Percentiles rank a stretch among this genome's conserved stretches.
Conservation (phyloP, 1,140 invertebrate genomes). For the Eriosoma lanigerum region DNA sequence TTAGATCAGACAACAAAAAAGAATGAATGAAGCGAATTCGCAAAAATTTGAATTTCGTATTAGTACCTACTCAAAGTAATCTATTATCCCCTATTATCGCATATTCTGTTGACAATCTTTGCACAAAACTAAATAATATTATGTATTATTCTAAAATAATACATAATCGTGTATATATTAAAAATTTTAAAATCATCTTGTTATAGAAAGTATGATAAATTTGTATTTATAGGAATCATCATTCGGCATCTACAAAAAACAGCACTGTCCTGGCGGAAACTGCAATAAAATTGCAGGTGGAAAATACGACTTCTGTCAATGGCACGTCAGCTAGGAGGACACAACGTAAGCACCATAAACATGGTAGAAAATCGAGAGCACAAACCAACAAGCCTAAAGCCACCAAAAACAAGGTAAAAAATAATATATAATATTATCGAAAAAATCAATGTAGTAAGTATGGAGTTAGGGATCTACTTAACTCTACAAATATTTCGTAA, state of each 20-base stretch:
- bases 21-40: background rate
- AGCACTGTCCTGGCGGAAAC: background rate
- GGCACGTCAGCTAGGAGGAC: background rate
- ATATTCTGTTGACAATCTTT: too few relatives aligned
- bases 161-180: background rate
- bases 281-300: background rate
- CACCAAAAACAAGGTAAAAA: conserved; percentile 47
- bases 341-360: conserved; percentile 14
- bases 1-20: too few relatives aligned
- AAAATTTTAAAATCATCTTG: background rate
- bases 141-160: too few relatives aligned
- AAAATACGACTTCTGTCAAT: background rate
- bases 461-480: too few relatives aligned
- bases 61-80: too few relatives aligned
- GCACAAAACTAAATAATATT: too few relatives aligned
- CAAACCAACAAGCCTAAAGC: conserved; percentile 53
- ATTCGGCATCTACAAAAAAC: background rate
- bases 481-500: too few relatives aligned
- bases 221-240: background rate
- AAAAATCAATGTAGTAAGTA: too few relatives aligned
- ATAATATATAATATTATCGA: background rate
- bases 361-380: conserved; percentile 41
- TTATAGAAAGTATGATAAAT: background rate
- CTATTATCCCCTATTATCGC: too few relatives aligned
- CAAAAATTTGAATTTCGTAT: too few relatives aligned